Evolutionary conservation across 2,797 vertebrate genomes (phyloP).

Genomic region (Vespertilio murinus): DNA sequence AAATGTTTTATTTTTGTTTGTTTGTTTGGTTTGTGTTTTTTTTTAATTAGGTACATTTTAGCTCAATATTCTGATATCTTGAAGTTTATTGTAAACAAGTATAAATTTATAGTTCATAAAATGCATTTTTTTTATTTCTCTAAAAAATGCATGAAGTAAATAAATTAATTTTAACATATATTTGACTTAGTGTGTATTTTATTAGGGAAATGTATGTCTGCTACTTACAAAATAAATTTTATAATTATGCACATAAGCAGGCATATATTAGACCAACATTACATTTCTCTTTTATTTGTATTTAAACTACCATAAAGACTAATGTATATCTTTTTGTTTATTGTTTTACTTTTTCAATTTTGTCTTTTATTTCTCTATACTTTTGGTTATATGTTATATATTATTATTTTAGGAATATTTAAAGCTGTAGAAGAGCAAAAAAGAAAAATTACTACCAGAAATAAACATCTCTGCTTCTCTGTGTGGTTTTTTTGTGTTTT

Average conservation of each 20-base stretch:
- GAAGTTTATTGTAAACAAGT: background rate
- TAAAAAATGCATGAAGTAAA: background rate
- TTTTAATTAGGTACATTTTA: background rate
- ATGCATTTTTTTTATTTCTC: background rate
- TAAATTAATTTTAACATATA: background rate
- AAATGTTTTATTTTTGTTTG: background rate
- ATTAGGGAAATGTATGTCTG: background rate
- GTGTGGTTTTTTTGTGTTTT: no score
- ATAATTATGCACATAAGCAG: background rate
- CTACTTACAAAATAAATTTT: background rate
- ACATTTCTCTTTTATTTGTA: background rate
- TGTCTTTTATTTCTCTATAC: background rate
- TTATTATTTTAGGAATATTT: background rate
- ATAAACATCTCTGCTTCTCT: background rate
- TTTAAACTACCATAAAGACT: background rate
- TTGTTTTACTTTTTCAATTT: slow-evolving; percentile 1
- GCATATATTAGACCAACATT: background rate
- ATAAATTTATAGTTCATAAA: background rate
- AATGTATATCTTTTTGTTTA: background rate
- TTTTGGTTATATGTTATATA: background rate
- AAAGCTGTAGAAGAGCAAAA: background rate
- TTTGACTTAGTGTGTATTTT: background rate
- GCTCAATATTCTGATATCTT: background rate
- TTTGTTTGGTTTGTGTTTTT: background rate
- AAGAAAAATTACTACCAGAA: background rate